These are phyloP conservation scores for Cacatua alba DNA, from an alignment of 2,113 vertebrate species.

Conservation along the genomic window DNA sequence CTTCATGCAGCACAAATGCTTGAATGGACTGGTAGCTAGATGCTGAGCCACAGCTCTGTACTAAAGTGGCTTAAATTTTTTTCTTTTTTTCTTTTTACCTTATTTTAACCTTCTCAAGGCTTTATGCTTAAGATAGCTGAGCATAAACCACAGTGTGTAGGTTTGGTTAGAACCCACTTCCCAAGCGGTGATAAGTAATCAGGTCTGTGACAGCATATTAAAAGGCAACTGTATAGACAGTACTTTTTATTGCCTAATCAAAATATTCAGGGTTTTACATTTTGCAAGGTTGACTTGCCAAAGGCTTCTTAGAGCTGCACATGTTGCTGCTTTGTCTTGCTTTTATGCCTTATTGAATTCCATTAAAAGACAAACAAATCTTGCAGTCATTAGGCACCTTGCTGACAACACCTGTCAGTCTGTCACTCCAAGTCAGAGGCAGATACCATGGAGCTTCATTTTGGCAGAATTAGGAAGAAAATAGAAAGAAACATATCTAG, in stretches of 20 bases:
- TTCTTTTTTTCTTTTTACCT: neutral
- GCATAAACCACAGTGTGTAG: rapidly evolving
- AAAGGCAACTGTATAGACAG: neutral
- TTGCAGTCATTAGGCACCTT: slow-evolving; percentile 58
- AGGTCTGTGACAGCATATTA: neutral
- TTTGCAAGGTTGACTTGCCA: slow-evolving; percentile 52
- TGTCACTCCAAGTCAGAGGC: slow-evolving; percentile 59
- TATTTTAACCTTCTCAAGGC: neutral
- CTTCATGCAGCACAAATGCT: neutral
- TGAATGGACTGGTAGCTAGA: neutral
- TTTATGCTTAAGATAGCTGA: neutral
- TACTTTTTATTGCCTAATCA: slow-evolving; percentile 19
- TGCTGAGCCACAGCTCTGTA: neutral
- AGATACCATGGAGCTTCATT: slow-evolving; percentile 29
- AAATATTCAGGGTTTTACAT: slow-evolving; percentile 24
- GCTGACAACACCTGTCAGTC: slow-evolving; percentile 77
- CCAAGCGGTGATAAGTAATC: neutral
- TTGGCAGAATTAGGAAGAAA: slow-evolving; percentile 64
- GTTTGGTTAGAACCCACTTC: neutral
- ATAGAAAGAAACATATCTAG: slow-evolving; percentile 44
- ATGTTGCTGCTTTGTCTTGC: slow-evolving; percentile 33
- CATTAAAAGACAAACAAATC: slow-evolving; percentile 61
- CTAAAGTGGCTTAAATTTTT: slow-evolving; percentile 3
- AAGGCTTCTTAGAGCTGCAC: slow-evolving; percentile 29
- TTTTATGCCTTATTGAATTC: slow-evolving; percentile 63